Evolutionary conservation across 2,113 vertebrate genomes (phyloP).

Genomic region (Apteryx mantelli): DNA sequence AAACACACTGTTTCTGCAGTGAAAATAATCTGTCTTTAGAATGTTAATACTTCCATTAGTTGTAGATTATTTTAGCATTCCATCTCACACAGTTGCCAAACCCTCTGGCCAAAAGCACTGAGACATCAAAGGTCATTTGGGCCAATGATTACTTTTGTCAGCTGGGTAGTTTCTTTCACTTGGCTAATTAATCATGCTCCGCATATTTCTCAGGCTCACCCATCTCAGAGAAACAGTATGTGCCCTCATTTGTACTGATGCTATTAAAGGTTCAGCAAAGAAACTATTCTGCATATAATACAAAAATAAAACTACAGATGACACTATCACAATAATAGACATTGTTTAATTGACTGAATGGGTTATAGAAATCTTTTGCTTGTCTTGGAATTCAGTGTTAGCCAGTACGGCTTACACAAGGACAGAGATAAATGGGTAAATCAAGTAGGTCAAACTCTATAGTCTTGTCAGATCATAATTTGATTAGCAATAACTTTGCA

Average conservation of each 20-base stretch:
- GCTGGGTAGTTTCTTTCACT: slow-evolving; percentile 48
- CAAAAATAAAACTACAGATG: background rate
- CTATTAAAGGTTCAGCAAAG: slow-evolving; percentile 16
- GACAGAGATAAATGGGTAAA: background rate
- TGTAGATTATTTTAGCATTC: slow-evolving; percentile 32
- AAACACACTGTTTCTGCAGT: background rate
- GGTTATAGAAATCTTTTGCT: background rate
- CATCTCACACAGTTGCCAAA: slow-evolving; percentile 2
- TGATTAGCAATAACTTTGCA: background rate
- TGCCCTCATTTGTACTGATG: background rate
- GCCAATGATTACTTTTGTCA: slow-evolving; percentile 58
- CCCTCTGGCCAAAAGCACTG: slow-evolving; percentile 33
- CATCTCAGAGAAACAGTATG: slow-evolving; percentile 19
- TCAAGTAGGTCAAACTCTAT: background rate
- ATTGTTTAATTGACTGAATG: background rate
- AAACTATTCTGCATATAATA: background rate
- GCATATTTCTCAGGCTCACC: slow-evolving; percentile 32
- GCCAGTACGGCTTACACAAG: background rate
- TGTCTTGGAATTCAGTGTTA: background rate
- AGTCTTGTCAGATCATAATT: background rate
- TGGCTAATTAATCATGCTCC: slow-evolving; percentile 59
- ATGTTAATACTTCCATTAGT: background rate
- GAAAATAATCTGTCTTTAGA: background rate
- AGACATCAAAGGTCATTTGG: slow-evolving; percentile 64
- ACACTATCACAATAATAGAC: background rate